Conservation (phyloP, 2,797 vertebrate genomes). For the Hydrocynus forskahlii region DNA sequence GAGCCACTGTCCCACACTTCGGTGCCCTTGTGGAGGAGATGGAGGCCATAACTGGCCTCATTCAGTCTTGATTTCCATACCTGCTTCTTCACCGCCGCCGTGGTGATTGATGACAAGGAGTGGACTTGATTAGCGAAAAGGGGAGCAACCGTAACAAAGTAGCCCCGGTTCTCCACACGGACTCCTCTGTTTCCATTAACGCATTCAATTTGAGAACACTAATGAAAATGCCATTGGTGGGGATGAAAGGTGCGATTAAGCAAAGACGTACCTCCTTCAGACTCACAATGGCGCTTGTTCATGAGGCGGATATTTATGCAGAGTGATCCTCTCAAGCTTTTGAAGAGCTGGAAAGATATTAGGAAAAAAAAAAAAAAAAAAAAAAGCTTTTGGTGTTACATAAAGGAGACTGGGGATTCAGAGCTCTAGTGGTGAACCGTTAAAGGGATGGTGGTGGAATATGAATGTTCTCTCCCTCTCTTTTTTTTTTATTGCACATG, state of each 20-base stretch:
- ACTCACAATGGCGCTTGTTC: slow-evolving; percentile 58
- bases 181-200: slow-evolving; percentile 68
- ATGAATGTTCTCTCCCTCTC: slow-evolving; percentile 58
- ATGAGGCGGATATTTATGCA: slow-evolving; percentile 67
- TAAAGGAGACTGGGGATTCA: slow-evolving; percentile 67
- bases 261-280: slow-evolving; percentile 61
- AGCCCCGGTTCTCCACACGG: slow-evolving; percentile 27
- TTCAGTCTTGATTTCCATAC: slow-evolving; percentile 54
- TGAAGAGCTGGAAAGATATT: slow-evolving; percentile 60
- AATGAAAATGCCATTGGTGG: slow-evolving; percentile 70
- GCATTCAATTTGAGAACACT: slow-evolving; percentile 67
- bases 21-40: slow-evolving; percentile 49
- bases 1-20: slow-evolving; percentile 29
- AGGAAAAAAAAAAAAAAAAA: no score
- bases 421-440: slow-evolving; percentile 65
- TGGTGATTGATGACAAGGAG: slow-evolving; percentile 54
- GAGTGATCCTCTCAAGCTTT: slow-evolving; percentile 62
- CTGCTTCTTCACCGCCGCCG: slow-evolving; percentile 39
- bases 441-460: slow-evolving; percentile 61
- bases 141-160: slow-evolving; percentile 49
- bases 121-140: slow-evolving; percentile 55
- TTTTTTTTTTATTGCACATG: slow-evolving; percentile 7
- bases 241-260: slow-evolving; percentile 72
- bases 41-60: slow-evolving; percentile 35
- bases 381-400: slow-evolving; percentile 53